A percentile compares a stretch with the other conserved stretches of the same genome.
Evolutionary conservation across 1,140 invertebrate species (phyloP).

Genomic region (Gonioctena quinquepunctata): DNA sequence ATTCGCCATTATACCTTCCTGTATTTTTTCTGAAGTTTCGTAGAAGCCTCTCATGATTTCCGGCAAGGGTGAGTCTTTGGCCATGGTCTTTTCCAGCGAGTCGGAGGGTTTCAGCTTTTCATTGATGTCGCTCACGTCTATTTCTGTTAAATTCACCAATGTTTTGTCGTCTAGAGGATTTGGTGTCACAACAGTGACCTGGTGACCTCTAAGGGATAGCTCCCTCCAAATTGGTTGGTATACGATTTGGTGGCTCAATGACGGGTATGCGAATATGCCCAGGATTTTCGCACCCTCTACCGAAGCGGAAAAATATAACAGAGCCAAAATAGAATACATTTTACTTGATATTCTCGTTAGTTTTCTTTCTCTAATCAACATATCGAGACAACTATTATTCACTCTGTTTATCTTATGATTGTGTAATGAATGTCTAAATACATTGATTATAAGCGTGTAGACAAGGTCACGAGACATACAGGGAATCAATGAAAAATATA

Average conservation of each 20-base stretch:
- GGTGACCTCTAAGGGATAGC: slow-evolving; percentile 49
- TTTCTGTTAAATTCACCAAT: slow-evolving; percentile 46
- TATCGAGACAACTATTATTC: too few species aligned
- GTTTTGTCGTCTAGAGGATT: slow-evolving; percentile 44
- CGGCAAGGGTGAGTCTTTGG: not conserved
- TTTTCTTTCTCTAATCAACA: too few species aligned
- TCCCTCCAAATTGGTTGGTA: slow-evolving; percentile 49
- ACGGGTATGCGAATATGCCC: slow-evolving; percentile 55
- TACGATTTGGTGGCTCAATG: slow-evolving; percentile 62
- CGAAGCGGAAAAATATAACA: too few species aligned
- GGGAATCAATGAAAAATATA: too few species aligned
- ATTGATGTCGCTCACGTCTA: slow-evolving; percentile 36
- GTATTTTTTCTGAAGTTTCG: slow-evolving; percentile 36
- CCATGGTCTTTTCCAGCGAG: not conserved
- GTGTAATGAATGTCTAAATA: too few species aligned
- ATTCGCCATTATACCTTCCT: slow-evolving; percentile 49
- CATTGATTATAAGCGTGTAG: too few species aligned
- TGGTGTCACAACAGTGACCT: slow-evolving; percentile 51
- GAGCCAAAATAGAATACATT: too few species aligned
- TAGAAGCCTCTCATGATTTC: not conserved
- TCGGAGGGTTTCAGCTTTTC: not conserved
- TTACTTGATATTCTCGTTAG: too few species aligned
- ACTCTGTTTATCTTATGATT: too few species aligned
- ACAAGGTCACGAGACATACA: too few species aligned
- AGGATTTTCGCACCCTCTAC: slow-evolving; percentile 60